phyloP scores from a whole-genome alignment of 2,797 vertebrate species.

The Enteromius argenteus region DNA sequence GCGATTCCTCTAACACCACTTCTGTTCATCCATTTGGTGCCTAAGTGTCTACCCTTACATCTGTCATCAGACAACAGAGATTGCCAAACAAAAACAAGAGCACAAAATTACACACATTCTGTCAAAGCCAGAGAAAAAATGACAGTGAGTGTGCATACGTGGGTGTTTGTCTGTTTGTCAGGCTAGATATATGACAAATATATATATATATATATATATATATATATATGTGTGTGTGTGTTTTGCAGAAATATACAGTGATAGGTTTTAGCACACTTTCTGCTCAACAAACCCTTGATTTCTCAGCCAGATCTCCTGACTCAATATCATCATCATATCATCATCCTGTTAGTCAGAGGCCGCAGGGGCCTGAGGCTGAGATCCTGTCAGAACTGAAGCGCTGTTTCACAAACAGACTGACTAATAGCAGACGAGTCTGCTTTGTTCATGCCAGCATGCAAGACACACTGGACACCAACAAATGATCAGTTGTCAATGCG shows the following conservation, averaged over 20 bases:
- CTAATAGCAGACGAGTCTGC: neutral
- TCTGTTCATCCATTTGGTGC: neutral
- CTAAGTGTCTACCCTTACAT: neutral
- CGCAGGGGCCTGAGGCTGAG: neutral
- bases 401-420: constrained; percentile 17
- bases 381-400: constrained; percentile 5
- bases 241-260: neutral
- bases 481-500: neutral
- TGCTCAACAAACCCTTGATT: neutral
- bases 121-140: neutral
- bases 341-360: neutral
- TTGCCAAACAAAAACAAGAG: neutral
- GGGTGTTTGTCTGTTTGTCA: neutral
- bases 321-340: constrained; percentile 40
- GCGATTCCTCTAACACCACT: neutral
- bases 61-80: neutral
- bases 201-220: neutral
- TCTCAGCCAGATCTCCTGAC: constrained; percentile 32
- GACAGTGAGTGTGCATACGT: neutral
- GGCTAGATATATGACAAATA: neutral
- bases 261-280: neutral
- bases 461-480: neutral
- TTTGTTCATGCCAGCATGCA: neutral
- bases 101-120: neutral
- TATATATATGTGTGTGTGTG: neutral